A percentile compares a stretch with the other conserved stretches of the same genome.
Conservation (phyloP, 1,140 invertebrate genomes). For the Protaetia brevitarsis region DNA sequence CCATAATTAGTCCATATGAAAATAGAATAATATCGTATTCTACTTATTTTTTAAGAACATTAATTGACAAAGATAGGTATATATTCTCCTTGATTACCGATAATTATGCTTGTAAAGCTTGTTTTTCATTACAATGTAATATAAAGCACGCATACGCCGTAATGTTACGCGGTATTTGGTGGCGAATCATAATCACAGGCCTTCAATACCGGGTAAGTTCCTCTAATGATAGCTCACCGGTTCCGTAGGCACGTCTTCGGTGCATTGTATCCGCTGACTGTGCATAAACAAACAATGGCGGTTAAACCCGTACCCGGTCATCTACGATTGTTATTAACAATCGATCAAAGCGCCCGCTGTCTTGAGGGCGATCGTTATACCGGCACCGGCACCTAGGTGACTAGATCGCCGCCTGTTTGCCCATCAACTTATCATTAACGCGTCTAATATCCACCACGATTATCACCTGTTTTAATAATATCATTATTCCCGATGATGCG, state of each 20-base stretch:
- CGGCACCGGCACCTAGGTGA: slow-evolving; percentile 9
- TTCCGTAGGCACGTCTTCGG: background rate
- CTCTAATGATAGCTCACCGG: background rate
- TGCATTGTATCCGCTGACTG: slow-evolving; percentile 10
- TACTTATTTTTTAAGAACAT: no score
- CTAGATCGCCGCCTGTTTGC: slow-evolving; percentile 12
- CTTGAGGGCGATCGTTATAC: background rate
- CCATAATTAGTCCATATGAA: no score
- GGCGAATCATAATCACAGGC: background rate
- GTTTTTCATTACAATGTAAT: no score
- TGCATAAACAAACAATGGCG: slow-evolving; percentile 14
- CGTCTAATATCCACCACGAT: slow-evolving; percentile 7
- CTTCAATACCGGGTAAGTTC: background rate
- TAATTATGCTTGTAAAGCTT: no score
- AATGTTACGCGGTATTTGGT: background rate
- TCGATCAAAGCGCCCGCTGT: slow-evolving; percentile 13
- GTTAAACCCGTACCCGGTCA: slow-evolving; percentile 6
- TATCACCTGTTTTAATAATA: slow-evolving; percentile 16
- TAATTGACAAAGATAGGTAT: no score
- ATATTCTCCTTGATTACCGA: no score
- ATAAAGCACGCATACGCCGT: no score
- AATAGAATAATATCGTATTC: no score
- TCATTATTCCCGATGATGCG: slow-evolving; percentile 13
- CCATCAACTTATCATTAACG: slow-evolving; percentile 13
- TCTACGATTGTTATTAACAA: slow-evolving; percentile 16